phyloP scores from a whole-genome alignment of 2,113 vertebrate genomes.

The Dipodomys merriami region DNA sequence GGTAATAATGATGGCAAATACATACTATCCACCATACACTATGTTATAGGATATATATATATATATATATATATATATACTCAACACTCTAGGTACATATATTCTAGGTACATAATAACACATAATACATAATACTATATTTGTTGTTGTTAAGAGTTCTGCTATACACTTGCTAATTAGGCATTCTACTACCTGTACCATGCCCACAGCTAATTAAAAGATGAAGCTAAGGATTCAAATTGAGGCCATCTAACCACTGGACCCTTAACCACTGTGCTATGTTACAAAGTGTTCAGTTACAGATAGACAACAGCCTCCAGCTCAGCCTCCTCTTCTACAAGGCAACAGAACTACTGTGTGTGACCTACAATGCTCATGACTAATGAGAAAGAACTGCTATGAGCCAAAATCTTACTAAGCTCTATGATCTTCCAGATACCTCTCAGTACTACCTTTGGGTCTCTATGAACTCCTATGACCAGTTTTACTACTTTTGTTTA shows the following conservation, averaged over 20 bases:
- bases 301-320: not conserved
- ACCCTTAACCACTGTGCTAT: not conserved
- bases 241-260: not conserved
- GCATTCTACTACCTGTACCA: too few species aligned
- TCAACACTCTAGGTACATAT: too few species aligned
- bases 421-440: not conserved
- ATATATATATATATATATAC: too few species aligned
- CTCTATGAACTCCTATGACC: not conserved
- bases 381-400: not conserved
- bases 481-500: constrained; percentile 49
- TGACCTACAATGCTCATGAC: not conserved
- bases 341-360: not conserved
- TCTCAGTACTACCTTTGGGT: not conserved
- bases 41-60: not conserved
- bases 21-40: not conserved
- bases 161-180: too few species aligned
- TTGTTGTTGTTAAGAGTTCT: too few species aligned
- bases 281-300: not conserved
- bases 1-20: not conserved
- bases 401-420: not conserved
- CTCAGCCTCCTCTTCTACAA: not conserved
- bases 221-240: constrained; percentile 28
- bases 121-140: not conserved
- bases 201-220: not conserved
- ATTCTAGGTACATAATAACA: not conserved